These are phyloP conservation scores for Limosa lapponica DNA, from an alignment of 2,797 vertebrate species.

Conservation along the genomic window DNA sequence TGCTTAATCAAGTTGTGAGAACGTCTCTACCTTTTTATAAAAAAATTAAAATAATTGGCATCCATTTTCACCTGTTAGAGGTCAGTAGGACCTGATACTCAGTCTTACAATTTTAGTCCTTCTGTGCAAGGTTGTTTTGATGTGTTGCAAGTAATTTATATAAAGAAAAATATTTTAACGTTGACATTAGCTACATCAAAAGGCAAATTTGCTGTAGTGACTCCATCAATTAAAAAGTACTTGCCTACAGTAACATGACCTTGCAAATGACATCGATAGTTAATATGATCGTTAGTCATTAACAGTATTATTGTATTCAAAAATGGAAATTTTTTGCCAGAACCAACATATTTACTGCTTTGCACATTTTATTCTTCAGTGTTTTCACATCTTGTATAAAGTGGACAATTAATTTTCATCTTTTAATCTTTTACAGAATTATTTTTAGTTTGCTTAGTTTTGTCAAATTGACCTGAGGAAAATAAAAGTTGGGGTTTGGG, in stretches of 20 bases:
- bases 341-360: conserved; percentile 73
- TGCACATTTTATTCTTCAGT: conserved; percentile 56
- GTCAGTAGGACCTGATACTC: conserved; percentile 46
- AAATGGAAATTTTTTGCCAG: conserved; percentile 79
- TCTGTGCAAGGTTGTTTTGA: conserved; percentile 71
- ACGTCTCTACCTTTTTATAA: conserved; percentile 3
- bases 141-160: conserved; percentile 59
- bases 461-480: neutral
- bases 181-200: conserved; percentile 71
- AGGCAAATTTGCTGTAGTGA: conserved; percentile 64
- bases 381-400: conserved; percentile 23
- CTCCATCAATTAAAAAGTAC: conserved; percentile 66
- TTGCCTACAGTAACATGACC: conserved; percentile 73
- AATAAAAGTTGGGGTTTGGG: neutral
- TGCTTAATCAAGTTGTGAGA: conserved; percentile 18
- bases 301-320: conserved; percentile 74
- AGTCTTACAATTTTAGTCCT: conserved; percentile 11
- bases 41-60: neutral
- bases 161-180: conserved; percentile 75
- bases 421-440: neutral
- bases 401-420: conserved; percentile 12
- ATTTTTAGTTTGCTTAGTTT: conserved; percentile 34
- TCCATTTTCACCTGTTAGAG: conserved; percentile 72
- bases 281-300: conserved; percentile 78
- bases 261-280: conserved; percentile 71